Evolutionary conservation across 2,797 vertebrate genomes (phyloP).

Genomic region (Trichosurus vulpecula): DNA sequence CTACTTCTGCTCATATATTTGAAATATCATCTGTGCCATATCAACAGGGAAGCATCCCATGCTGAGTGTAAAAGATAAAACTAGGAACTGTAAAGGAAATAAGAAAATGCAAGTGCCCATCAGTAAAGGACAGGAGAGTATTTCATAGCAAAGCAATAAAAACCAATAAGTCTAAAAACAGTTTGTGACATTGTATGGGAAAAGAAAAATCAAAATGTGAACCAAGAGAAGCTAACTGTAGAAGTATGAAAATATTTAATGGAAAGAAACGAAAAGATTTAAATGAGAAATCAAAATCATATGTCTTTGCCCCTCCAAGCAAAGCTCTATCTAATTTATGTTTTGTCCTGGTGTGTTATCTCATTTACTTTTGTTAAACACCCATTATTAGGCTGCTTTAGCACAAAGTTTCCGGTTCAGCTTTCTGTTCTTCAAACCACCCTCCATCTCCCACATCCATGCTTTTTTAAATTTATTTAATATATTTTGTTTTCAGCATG

Average conservation of each 20-base stretch:
- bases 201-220: background rate
- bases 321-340: background rate
- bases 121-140: background rate
- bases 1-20: background rate
- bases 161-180: background rate
- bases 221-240: background rate
- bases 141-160: background rate
- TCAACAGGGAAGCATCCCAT: background rate
- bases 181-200: constrained; percentile 5
- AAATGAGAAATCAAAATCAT: too few species aligned
- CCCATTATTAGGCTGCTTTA: background rate
- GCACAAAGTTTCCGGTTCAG: background rate
- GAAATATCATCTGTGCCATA: background rate
- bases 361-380: background rate
- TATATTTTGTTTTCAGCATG: too few species aligned
- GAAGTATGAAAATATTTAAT: background rate
- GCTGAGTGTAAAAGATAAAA: background rate
- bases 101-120: background rate
- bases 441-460: background rate
- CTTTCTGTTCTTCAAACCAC: background rate
- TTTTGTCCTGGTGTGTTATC: background rate
- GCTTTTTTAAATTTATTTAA: too few species aligned
- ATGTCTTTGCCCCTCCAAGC: background rate
- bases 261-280: background rate
- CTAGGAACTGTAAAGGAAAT: background rate